Evolutionary conservation across 2,888 invertebrate species (phyloP), one percentile per base, ranked within the genome.

Genomic region (Hoplodrina ambigua): DNA sequence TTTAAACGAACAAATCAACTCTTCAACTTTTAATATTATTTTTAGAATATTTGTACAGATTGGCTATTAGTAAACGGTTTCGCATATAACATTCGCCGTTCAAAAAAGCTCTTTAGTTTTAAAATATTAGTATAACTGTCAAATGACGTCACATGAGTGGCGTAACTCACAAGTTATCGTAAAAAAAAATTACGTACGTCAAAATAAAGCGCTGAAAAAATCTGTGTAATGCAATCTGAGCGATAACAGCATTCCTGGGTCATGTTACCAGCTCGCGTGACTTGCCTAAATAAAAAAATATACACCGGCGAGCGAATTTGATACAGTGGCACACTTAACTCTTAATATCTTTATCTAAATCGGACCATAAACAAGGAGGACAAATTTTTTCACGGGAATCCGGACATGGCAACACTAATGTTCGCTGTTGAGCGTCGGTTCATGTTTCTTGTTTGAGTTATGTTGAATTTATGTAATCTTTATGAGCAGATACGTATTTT

Each of bases 341-440:
- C 90, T 85, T 89, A 90, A 94, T 94, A 94, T 94, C 93, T 94
- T 90, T 93, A 94, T 94, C 93, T 92, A 93, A 94, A 94, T 93
- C 91, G 90, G 80, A 80, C 87, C 87, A 90, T 92, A 91, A 92
- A 93, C 89, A 91, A 88, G 80, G 88, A 89, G 81, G 89, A 91
- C 89, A 86, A 85, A 85, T 89, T 90, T 88, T 89, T 90, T 85
- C 83, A 87, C 86, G 82, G 79, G 75, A 76, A 75, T 83, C 81
- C 80, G 77, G 79, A 80, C 80, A 78, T 70, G 84, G 75, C 69
- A 75, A 59, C 75, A 70, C 79, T 78, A 79, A 82, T 78, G 64
- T 85, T 59, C 64, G 49, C 57, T 78, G 69, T 82, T 79, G 70
- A 73, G 75, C 58, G 50, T 52, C 72, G 64, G 56, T 80, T 77